These are phyloP conservation scores for Cephalopachus bancanus DNA, from an alignment of 2,797 vertebrate genomes.

Conservation along the genomic window DNA sequence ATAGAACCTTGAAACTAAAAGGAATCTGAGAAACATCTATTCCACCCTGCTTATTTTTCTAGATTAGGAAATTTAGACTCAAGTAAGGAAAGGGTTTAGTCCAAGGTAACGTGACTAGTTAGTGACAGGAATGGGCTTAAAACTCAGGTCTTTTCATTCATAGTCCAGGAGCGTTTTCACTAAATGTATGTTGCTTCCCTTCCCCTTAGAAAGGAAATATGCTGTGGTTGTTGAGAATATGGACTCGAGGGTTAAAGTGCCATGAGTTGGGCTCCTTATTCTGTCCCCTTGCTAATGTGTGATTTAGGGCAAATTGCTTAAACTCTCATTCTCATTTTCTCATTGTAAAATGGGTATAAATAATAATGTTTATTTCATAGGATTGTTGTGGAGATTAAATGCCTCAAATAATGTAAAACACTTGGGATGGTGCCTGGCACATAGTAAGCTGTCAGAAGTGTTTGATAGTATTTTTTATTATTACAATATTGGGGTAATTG, in stretches of 20 bases:
- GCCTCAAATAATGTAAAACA: not conserved
- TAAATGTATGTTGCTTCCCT: not conserved
- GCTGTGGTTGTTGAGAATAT: not conserved
- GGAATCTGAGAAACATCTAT: constrained; percentile 13
- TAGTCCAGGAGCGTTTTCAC: not conserved
- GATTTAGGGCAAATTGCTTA: not conserved
- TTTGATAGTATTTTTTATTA: constrained; percentile 11
- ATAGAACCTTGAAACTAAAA: constrained; percentile 48
- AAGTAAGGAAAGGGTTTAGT: not conserved
- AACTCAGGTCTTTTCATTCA: constrained; percentile 23
- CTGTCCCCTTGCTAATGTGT: not conserved
- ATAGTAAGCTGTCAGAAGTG: constrained; percentile 27
- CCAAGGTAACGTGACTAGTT: not conserved
- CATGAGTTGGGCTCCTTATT: not conserved
- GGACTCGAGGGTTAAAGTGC: not conserved
- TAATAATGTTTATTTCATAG: constrained; percentile 25
- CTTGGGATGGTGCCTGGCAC: not conserved
- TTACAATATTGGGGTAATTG: not conserved
- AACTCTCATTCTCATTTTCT: not conserved
- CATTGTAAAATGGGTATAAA: not conserved
- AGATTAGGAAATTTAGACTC: constrained; percentile 23
- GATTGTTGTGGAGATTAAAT: constrained; percentile 18
- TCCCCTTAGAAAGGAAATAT: constrained; percentile 27
- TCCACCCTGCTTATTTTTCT: constrained; percentile 14
- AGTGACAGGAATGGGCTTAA: not conserved